phyloP scores from a whole-genome alignment of 2,888 invertebrate species.

The Acanthosepion lycidas region DNA sequence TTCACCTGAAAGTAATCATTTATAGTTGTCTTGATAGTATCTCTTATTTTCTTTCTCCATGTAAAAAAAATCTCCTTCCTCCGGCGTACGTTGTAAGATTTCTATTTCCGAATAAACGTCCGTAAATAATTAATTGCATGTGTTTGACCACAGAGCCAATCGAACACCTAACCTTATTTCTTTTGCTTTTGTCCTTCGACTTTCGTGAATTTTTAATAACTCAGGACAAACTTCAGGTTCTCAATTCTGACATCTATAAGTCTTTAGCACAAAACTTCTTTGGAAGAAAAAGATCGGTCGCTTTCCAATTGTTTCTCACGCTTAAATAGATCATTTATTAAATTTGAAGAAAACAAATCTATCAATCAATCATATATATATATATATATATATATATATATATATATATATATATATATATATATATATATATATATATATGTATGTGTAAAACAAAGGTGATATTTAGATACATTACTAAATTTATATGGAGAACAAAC shows the following conservation, averaged over 20 bases:
- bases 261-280: no score
- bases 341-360: no score
- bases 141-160: constrained; percentile 33
- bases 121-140: background rate
- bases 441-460: no score
- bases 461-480: no score
- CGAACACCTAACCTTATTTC: background rate
- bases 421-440: background rate
- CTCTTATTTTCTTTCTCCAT: background rate
- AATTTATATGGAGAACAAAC: no score
- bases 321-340: background rate
- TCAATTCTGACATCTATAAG: background rate
- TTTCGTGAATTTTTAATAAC: no score
- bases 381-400: background rate
- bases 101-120: background rate
- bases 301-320: background rate
- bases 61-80: background rate
- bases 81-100: background rate
- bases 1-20: background rate
- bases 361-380: no score
- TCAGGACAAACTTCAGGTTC: background rate
- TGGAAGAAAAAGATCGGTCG: background rate
- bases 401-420: constrained; percentile 1
- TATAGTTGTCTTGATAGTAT: background rate
- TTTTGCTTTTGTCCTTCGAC: background rate